Conservation (phyloP, 2,797 vertebrate genomes). For the Eurystomus glaucurus region DNA sequence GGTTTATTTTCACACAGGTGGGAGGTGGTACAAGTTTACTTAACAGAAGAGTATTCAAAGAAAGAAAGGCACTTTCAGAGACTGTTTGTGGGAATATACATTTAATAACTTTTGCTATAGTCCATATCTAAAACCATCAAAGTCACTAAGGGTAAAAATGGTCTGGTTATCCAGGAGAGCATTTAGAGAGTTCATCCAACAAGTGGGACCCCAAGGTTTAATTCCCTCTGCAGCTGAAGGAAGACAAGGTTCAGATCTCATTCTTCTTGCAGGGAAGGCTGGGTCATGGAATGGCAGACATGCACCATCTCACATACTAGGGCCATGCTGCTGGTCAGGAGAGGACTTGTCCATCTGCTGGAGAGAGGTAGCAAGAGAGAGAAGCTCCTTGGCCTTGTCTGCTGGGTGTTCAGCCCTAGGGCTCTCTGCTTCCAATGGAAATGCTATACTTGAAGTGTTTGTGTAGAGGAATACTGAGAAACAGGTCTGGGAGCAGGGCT, state of each 20-base stretch:
- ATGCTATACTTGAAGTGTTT: not conserved
- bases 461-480: not conserved
- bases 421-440: not conserved
- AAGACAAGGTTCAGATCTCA: not conserved
- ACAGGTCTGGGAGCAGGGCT: not conserved
- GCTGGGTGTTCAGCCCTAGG: fast-evolving
- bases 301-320: not conserved
- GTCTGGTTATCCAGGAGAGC: not conserved
- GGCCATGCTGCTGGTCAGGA: not conserved
- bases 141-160: not conserved
- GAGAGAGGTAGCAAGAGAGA: fast-evolving
- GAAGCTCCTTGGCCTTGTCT: not conserved
- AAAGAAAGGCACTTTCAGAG: not conserved
- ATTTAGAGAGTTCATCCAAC: not conserved
- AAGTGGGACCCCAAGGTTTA: not conserved
- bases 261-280: not conserved
- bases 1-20: not conserved
- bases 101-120: not conserved
- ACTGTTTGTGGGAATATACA: not conserved
- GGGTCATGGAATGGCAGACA: not conserved
- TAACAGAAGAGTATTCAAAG: not conserved
- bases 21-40: not conserved
- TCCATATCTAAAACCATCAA: not conserved
- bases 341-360: not conserved
- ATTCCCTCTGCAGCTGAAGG: not conserved